These are phyloP conservation scores for Rhinichthys osculus DNA, from an alignment of 2,797 vertebrate genomes.

Conservation along the genomic window DNA sequence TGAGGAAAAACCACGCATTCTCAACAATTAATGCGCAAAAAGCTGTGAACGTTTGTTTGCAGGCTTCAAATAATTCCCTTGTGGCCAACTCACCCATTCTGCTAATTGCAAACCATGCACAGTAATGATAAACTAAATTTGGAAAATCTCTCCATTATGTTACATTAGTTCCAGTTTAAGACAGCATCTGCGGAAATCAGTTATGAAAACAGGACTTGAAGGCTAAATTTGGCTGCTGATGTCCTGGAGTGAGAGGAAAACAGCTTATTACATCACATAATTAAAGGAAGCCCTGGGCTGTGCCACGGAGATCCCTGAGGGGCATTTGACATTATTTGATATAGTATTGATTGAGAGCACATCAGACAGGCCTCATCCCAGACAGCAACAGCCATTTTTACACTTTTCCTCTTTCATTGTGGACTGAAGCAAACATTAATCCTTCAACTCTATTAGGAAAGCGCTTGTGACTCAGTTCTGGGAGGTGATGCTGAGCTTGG, in stretches of 20 bases:
- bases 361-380: constrained; percentile 30
- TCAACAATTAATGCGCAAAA: constrained; percentile 35
- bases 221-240: neutral
- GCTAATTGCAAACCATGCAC: constrained; percentile 18
- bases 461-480: constrained; percentile 19
- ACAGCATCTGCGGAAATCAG: constrained; percentile 6
- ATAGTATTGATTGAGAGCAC: constrained; percentile 49
- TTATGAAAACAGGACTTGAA: constrained; percentile 17
- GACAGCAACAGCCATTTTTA: constrained; percentile 4
- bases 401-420: neutral
- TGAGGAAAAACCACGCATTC: neutral
- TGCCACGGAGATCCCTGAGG: constrained; percentile 40
- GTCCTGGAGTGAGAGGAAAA: constrained; percentile 37
- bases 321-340: constrained; percentile 55
- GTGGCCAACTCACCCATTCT: neutral
- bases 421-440: neutral
- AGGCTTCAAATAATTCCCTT: constrained; percentile 16
- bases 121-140: constrained; percentile 36
- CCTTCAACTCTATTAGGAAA: constrained; percentile 5
- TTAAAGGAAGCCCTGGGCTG: constrained; percentile 53
- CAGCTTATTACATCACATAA: constrained; percentile 52
- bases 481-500: constrained; percentile 50
- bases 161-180: constrained; percentile 34
- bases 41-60: constrained; percentile 13
- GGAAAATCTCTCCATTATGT: constrained; percentile 36